Evolutionary conservation across 2,888 invertebrate genomes (phyloP).

Genomic region (Ochlodes sylvanus): DNA sequence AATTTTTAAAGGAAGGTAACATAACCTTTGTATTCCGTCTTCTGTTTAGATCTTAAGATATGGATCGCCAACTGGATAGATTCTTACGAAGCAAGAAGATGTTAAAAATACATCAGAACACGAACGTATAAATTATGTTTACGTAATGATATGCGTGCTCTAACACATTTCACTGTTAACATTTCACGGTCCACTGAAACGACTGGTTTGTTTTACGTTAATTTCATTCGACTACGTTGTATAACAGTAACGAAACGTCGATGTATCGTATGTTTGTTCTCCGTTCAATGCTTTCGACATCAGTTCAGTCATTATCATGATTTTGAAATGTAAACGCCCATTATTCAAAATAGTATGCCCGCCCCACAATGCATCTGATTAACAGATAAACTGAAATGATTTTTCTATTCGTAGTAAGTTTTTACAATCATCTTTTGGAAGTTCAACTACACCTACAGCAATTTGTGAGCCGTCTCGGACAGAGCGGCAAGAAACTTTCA

Average conservation of each 20-base stretch:
- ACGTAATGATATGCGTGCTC: slow-evolving; percentile 11
- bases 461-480: too few species aligned
- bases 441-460: too few species aligned
- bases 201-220: slow-evolving; percentile 12
- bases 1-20: too few species aligned
- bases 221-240: slow-evolving; percentile 6
- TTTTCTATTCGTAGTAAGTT: too few species aligned
- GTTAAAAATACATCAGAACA: too few species aligned
- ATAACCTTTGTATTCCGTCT: too few species aligned
- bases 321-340: neutral
- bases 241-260: slow-evolving; percentile 13
- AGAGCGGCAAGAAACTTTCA: too few species aligned
- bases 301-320: neutral
- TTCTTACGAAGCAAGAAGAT: too few species aligned
- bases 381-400: too few species aligned
- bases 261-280: neutral
- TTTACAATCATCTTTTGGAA: too few species aligned
- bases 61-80: too few species aligned
- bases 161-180: slow-evolving; percentile 16
- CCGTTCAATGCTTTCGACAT: neutral
- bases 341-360: neutral
- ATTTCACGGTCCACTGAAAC: slow-evolving; percentile 15
- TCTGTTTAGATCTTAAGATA: too few species aligned
- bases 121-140: slow-evolving; percentile 1
- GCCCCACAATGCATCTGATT: neutral